A percentile compares a stretch with the other conserved stretches of the same genome.
Conservation (phyloP, 2,113 vertebrate species). For the Hystrix cristata region DNA sequence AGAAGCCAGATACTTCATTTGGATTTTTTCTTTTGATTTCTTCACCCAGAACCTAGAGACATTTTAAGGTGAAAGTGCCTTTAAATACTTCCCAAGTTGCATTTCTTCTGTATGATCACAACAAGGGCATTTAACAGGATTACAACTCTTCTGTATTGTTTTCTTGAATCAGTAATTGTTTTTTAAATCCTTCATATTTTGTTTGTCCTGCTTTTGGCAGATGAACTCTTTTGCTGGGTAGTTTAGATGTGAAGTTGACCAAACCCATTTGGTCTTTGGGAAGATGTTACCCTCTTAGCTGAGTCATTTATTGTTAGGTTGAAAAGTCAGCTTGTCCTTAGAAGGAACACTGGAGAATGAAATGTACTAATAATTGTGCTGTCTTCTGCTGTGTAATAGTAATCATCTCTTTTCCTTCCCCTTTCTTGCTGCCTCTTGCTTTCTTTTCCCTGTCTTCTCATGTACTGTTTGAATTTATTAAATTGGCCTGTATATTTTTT, state of each 20-base stretch:
- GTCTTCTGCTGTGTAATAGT: constrained; percentile 86
- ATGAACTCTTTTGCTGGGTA: constrained; percentile 9
- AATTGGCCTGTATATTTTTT: constrained; percentile 55
- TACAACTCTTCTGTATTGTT: not conserved
- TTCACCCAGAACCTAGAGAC: constrained; percentile 42
- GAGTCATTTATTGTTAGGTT: not conserved
- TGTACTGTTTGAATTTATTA: constrained; percentile 68
- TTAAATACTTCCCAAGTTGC: not conserved
- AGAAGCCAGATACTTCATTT: not conserved
- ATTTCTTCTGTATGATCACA: not conserved
- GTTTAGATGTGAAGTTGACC: not conserved
- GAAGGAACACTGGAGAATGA: constrained; percentile 4
- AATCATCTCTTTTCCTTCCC: constrained; percentile 84
- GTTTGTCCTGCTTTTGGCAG: constrained; percentile 10
- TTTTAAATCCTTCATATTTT: not conserved
- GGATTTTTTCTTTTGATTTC: constrained; percentile 9
- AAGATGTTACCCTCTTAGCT: not conserved
- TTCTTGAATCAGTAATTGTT: constrained; percentile 26
- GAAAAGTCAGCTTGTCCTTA: constrained; percentile 16
- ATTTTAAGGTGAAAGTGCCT: not conserved
- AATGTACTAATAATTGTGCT: constrained; percentile 54
- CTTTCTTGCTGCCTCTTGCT: constrained; percentile 83
- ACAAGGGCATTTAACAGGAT: not conserved
- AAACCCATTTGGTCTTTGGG: not conserved
- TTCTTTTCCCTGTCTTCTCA: constrained; percentile 66